Evolutionary conservation across 2,888 invertebrate species (phyloP).

Genomic region (Limnephilus marmoratus): DNA sequence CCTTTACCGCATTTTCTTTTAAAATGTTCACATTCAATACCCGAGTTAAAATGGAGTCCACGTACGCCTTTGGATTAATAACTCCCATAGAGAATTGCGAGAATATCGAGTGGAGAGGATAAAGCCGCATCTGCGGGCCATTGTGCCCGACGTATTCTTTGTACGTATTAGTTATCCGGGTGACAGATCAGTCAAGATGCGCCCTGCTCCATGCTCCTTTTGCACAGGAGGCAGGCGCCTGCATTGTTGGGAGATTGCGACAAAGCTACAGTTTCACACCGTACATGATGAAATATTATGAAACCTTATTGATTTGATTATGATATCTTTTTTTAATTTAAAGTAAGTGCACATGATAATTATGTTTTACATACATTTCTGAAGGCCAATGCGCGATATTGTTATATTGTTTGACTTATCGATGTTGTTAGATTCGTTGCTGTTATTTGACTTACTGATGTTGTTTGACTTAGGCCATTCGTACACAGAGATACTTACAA

Average conservation of each 20-base stretch:
- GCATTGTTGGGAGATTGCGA: background rate
- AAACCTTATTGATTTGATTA: background rate
- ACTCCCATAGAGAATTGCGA: background rate
- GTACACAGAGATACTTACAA: too few relatives aligned
- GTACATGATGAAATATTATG: background rate
- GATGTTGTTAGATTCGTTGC: too few relatives aligned
- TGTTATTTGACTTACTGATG: too few relatives aligned
- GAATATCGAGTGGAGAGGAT: background rate
- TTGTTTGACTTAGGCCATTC: too few relatives aligned
- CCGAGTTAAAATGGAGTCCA: background rate
- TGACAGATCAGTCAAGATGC: background rate
- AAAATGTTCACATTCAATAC: background rate
- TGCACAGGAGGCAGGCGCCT: background rate
- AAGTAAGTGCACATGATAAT: too few relatives aligned
- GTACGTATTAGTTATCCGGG: conserved; percentile 7
- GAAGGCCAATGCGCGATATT: too few relatives aligned
- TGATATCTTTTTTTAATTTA: background rate
- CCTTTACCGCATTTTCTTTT: background rate
- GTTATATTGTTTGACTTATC: too few relatives aligned
- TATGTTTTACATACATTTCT: too few relatives aligned
- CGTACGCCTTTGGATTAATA: conserved; percentile 9
- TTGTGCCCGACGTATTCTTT: background rate
- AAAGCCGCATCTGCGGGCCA: conserved; percentile 8
- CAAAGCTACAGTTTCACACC: background rate
- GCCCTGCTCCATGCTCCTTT: background rate